Evolutionary conservation across 2,797 vertebrate genomes (phyloP).

Genomic region (Tapera naevia): DNA sequence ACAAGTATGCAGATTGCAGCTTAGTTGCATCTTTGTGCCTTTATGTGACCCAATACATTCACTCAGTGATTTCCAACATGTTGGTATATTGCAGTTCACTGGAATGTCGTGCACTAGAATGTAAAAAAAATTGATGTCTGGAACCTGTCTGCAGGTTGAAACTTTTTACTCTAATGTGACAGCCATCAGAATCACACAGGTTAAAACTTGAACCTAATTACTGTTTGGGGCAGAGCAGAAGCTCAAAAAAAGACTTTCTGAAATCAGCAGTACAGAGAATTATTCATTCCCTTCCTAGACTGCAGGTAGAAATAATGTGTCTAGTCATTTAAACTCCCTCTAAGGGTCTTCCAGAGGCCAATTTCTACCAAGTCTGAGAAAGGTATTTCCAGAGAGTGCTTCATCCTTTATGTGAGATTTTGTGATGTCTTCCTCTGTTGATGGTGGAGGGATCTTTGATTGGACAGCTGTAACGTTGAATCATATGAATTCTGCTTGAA

Average conservation of each 20-base stretch:
- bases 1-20: background rate
- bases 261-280: background rate
- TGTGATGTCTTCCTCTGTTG: background rate
- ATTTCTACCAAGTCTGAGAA: conserved; percentile 8
- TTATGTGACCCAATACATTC: background rate
- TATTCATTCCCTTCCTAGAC: background rate
- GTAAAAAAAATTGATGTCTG: background rate
- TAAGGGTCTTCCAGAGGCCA: conserved; percentile 3
- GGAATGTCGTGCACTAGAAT: background rate
- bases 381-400: conserved; percentile 4
- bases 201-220: background rate
- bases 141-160: background rate
- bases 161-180: background rate
- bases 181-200: background rate
- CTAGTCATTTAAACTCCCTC: background rate
- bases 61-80: background rate
- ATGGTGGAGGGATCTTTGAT: background rate
- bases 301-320: background rate
- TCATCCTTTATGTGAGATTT: conserved; percentile 25
- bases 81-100: background rate
- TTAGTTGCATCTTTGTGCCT: background rate
- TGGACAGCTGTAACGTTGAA: background rate
- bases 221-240: background rate
- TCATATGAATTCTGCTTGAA: background rate
- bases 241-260: background rate